Percentiles rank a stretch among this genome's conserved stretches.
Conservation (phyloP, 2,797 vertebrate genomes). For the Rhinella marina region DNA sequence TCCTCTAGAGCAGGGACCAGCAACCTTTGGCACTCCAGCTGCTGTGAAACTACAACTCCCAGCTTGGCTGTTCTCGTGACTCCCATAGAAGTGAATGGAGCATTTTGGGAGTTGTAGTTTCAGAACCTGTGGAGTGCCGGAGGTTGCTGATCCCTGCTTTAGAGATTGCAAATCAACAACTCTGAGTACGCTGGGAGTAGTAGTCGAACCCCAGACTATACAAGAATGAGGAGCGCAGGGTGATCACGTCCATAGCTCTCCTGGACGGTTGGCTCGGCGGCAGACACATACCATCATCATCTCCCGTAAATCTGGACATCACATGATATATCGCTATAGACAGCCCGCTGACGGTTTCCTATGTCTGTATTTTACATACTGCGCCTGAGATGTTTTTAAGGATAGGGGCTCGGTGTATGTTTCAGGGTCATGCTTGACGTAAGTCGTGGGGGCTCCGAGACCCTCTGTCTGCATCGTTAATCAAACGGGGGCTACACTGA, state of each 20-base stretch:
- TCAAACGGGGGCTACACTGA: neutral
- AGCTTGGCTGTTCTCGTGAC: no score
- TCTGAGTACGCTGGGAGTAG: no score
- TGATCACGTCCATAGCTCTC: neutral
- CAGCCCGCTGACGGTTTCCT: neutral
- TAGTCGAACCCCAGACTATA: neutral
- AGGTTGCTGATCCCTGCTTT: no score
- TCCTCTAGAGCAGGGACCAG: no score
- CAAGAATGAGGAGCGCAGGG: no score
- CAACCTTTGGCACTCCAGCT: no score
- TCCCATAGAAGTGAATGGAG: no score
- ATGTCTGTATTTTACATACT: neutral
- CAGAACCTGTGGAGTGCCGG: no score
- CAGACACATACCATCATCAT: neutral
- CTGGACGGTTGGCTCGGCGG: neutral
- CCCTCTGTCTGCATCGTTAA: slow-evolving; percentile 1
- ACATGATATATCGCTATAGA: slow-evolving; percentile 24
- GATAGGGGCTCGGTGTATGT: slow-evolving; percentile 22
- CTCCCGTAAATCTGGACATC: slow-evolving; percentile 19
- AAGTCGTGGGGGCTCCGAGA: neutral
- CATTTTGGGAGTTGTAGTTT: no score
- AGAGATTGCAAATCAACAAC: neutral
- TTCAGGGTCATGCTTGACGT: slow-evolving; percentile 42
- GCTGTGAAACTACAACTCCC: no score
- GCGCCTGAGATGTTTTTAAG: neutral